Conservation (phyloP, 2,113 vertebrate genomes). For the Corythaeola cristata region DNA sequence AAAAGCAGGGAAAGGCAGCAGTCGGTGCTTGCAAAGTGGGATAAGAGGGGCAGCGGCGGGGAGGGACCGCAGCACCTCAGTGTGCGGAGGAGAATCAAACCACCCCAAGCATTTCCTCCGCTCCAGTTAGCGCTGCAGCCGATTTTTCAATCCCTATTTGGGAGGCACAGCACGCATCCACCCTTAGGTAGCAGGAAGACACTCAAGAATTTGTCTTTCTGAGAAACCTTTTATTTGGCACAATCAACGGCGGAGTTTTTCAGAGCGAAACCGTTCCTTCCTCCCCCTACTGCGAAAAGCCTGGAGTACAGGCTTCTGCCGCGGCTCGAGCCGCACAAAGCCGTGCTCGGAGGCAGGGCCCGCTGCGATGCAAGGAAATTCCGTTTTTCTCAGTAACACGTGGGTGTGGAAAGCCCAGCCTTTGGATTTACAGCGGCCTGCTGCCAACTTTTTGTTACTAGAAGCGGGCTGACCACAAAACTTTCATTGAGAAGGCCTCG, state of each 20-base stretch:
- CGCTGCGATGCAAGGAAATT: neutral
- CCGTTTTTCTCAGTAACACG: neutral
- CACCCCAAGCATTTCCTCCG: neutral
- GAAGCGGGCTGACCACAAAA: neutral
- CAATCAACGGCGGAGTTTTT: neutral
- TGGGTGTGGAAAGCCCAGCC: neutral
- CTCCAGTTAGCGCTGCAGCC: neutral
- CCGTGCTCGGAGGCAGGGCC: neutral
- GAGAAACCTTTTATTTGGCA: slow-evolving; percentile 67
- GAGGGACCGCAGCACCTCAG: neutral
- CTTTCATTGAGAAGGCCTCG: neutral
- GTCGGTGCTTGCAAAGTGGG: accelerated
- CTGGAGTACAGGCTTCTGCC: neutral
- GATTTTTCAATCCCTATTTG: neutral
- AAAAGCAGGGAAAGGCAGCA: neutral
- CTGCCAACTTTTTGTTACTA: neutral
- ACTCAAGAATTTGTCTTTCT: slow-evolving; percentile 43
- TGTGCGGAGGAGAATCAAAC: neutral
- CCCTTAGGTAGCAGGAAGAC: slow-evolving; percentile 48
- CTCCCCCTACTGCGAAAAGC: slow-evolving; percentile 40
- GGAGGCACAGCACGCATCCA: slow-evolving; percentile 7
- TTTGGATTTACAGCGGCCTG: neutral
- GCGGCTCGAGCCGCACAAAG: neutral
- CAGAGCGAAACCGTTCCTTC: neutral
- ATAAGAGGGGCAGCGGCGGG: neutral